Percentiles rank a stretch among this genome's conserved stretches.
Conservation (phyloP, 2,113 vertebrate genomes). For the Eleginops maclovinus region DNA sequence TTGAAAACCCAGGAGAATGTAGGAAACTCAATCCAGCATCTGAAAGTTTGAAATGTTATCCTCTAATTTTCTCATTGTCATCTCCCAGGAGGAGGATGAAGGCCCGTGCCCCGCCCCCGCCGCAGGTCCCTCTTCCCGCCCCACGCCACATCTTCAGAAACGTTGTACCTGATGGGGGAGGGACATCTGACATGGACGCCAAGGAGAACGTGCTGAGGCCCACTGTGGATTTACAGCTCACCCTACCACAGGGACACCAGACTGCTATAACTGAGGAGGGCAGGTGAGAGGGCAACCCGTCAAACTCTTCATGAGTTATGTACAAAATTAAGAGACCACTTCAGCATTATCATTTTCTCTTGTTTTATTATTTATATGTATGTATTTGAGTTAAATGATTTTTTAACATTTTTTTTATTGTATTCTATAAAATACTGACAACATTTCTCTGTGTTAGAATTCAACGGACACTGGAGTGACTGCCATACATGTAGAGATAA, state of each 20-base stretch:
- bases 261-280: conserved; percentile 84
- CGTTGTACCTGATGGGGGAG: conserved; percentile 75
- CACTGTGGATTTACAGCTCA: conserved; percentile 83
- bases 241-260: conserved; percentile 86
- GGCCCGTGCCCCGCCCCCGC: conserved; percentile 88
- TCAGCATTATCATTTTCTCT: no score
- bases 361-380: no score
- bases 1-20: neutral
- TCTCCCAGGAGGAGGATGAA: conserved; percentile 90
- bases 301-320: no score
- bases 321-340: no score
- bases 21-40: neutral
- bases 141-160: conserved; percentile 78
- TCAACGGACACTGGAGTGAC: no score
- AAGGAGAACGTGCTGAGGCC: conserved; percentile 86
- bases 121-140: conserved; percentile 82
- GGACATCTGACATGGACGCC: conserved; percentile 74
- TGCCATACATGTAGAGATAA: no score
- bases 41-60: neutral
- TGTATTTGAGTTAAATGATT: no score
- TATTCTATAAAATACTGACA: no score
- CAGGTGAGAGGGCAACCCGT: conserved; percentile 81
- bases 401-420: no score
- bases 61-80: conserved; percentile 5
- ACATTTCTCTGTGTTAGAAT: no score